A percentile compares a stretch with the other conserved stretches of the same genome.
These are phyloP conservation scores for Sesamia nonagrioides DNA, from an alignment of 1,140 invertebrate genomes.

Conservation along the genomic window DNA sequence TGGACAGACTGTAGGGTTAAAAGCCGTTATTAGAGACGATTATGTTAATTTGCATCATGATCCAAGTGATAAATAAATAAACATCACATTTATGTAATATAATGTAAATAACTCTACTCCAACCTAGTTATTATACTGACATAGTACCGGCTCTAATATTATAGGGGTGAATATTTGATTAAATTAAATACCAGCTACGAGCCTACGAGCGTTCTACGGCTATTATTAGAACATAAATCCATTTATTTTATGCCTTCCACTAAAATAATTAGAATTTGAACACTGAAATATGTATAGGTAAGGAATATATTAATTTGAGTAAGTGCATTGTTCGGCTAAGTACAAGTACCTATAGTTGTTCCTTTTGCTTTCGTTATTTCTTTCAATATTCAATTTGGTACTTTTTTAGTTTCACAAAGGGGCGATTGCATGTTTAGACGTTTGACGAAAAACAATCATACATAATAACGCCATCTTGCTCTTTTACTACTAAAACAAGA, in stretches of 20 bases:
- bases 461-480: slow-evolving; percentile 53
- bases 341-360: slow-evolving; percentile 4
- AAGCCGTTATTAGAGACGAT: slow-evolving; percentile 52
- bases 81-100: slow-evolving; percentile 21
- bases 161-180: slow-evolving; percentile 32
- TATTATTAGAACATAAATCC: slow-evolving; percentile 21
- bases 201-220: not conserved
- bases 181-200: slow-evolving; percentile 13
- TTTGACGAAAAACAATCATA: slow-evolving; percentile 43
- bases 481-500: slow-evolving; percentile 43
- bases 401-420: slow-evolving; percentile 10
- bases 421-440: slow-evolving; percentile 49
- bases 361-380: too few species aligned
- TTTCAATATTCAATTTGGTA: not conserved
- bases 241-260: slow-evolving; percentile 17
- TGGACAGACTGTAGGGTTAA: slow-evolving; percentile 52
- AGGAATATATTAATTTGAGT: slow-evolving; percentile 3
- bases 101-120: slow-evolving; percentile 12
- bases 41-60: slow-evolving; percentile 48
- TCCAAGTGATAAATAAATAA: slow-evolving; percentile 36
- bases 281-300: not conserved
- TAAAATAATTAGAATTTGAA: slow-evolving; percentile 32
- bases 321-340: slow-evolving; percentile 14
- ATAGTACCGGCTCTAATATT: not conserved
- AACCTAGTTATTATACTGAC: slow-evolving; percentile 15